Evolutionary conservation across 2,888 invertebrate species (phyloP).

Genomic region (Tipula lateralis): DNA sequence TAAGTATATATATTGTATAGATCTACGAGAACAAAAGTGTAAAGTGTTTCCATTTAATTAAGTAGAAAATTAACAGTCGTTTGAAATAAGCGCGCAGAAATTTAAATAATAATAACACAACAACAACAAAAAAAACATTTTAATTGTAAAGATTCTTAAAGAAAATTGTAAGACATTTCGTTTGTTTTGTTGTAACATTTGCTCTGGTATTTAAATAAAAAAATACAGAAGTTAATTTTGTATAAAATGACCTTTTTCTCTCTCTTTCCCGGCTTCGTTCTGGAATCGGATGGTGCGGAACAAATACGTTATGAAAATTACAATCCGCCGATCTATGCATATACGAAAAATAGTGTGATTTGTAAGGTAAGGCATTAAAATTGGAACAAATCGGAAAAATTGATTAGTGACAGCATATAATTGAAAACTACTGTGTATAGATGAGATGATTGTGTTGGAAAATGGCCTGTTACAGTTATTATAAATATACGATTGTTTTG

Average conservation of each 20-base stretch:
- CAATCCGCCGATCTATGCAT: too few relatives aligned
- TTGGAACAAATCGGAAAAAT: neutral
- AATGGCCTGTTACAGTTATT: too few relatives aligned
- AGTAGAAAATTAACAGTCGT: slow-evolving; percentile 19
- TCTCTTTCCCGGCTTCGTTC: too few relatives aligned
- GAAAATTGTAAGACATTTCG: slow-evolving; percentile 4
- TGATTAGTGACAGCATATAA: neutral
- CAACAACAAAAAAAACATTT: neutral
- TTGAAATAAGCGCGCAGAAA: neutral
- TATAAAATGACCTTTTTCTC: neutral
- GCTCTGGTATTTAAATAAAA: neutral
- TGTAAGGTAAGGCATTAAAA: neutral
- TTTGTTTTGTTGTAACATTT: neutral
- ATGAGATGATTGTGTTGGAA: neutral
- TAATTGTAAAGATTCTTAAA: neutral
- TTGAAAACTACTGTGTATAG: neutral
- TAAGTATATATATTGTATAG: too few relatives aligned
- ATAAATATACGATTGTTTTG: too few relatives aligned
- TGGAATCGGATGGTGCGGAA: too few relatives aligned
- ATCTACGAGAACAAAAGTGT: too few relatives aligned
- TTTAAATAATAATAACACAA: neutral
- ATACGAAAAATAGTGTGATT: neutral
- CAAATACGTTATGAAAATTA: too few relatives aligned
- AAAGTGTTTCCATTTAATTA: neutral
- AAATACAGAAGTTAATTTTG: neutral